These are phyloP conservation scores for Ochotona curzoniae DNA, from an alignment of 2,113 vertebrate species.

Conservation along the genomic window DNA sequence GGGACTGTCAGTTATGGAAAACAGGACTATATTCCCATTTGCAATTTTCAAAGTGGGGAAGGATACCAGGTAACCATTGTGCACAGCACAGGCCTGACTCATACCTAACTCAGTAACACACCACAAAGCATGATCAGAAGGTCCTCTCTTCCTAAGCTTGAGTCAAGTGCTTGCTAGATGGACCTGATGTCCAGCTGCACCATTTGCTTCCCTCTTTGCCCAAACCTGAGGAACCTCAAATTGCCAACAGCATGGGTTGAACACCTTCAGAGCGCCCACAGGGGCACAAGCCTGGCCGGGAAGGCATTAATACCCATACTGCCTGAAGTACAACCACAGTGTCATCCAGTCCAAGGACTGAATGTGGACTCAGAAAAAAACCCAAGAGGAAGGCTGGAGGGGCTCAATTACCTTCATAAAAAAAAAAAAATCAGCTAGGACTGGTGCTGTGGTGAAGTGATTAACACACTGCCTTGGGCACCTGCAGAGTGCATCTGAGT, in stretches of 20 bases:
- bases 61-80: background rate
- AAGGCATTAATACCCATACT: background rate
- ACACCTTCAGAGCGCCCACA: background rate
- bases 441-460: too few relatives aligned
- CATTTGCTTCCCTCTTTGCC: background rate
- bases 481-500: too few relatives aligned
- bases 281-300: background rate
- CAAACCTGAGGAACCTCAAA: background rate
- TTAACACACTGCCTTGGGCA: too few relatives aligned
- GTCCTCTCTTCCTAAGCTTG: background rate
- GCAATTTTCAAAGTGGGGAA: background rate
- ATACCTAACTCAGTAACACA: background rate
- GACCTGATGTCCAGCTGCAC: background rate
- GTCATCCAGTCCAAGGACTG: background rate
- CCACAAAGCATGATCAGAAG: background rate
- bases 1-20: background rate
- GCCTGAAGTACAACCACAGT: too few relatives aligned
- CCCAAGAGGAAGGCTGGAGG: background rate
- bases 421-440: background rate
- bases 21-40: background rate
- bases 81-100: background rate
- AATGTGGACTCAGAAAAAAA: background rate
- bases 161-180: too few relatives aligned
- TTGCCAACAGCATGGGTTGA: background rate
- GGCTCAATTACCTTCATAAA: background rate